phyloP scores from a whole-genome alignment of 2,113 vertebrate genomes.

The Pseudorectes ferrugineus region DNA sequence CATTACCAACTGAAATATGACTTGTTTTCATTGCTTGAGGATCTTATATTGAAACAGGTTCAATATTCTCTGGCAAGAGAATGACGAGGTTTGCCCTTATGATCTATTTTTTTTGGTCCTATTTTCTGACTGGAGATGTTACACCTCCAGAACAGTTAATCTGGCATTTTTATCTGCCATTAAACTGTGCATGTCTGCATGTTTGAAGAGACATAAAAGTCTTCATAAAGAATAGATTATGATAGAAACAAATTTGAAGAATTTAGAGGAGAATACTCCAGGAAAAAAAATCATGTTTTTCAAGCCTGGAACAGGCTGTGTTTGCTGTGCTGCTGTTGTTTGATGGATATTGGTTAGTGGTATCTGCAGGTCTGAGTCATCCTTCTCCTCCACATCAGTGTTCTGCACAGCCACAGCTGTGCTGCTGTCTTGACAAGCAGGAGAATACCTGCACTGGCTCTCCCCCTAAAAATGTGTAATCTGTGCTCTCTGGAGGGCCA shows the following conservation, averaged over 20 bases:
- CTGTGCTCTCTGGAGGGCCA: background rate
- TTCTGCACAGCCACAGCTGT: background rate
- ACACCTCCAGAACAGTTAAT: background rate
- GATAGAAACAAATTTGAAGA: background rate
- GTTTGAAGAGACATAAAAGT: background rate
- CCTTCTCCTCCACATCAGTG: background rate
- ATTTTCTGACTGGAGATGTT: background rate
- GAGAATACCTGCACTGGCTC: background rate
- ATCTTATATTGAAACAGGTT: background rate
- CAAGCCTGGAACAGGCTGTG: background rate
- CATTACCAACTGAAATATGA: background rate
- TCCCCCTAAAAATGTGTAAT: background rate
- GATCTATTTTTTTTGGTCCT: background rate
- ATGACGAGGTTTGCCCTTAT: background rate
- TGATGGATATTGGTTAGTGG: background rate
- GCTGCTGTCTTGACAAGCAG: background rate
- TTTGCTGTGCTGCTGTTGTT: background rate
- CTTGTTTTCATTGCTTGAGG: background rate
- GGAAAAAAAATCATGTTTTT: background rate
- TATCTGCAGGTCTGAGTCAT: background rate
- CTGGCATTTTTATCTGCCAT: background rate
- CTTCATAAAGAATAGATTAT: background rate
- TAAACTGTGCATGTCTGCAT: background rate
- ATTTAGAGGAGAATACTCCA: background rate
- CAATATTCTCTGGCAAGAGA: background rate